Conservation (phyloP, 1,140 invertebrate species). For the Ctenoplectra terminalis region DNA sequence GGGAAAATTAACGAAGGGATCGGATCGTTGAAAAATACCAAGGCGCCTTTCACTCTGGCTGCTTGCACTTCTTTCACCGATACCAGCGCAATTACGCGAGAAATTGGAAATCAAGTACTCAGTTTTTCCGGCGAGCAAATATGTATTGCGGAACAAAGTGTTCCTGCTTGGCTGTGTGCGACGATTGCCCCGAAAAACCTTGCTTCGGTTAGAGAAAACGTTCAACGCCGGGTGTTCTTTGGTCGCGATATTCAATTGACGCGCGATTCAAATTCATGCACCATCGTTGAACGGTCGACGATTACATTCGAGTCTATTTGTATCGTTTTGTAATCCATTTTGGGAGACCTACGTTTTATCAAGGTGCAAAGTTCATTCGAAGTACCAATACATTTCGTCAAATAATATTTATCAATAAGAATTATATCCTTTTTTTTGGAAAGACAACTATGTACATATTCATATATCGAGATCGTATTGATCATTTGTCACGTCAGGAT, state of each 20-base stretch:
- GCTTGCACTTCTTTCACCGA: constrained; percentile 5
- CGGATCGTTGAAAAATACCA: constrained; percentile 21
- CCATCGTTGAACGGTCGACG: background rate
- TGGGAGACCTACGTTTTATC: too few species aligned
- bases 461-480: too few species aligned
- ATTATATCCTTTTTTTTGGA: background rate
- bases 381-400: rapidly evolving
- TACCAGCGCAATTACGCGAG: constrained; percentile 20
- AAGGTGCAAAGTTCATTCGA: too few species aligned
- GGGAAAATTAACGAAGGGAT: constrained; percentile 43
- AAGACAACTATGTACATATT: too few species aligned
- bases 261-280: background rate
- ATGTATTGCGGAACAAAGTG: constrained; percentile 33
- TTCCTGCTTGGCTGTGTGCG: background rate
- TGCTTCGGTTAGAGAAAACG: background rate
- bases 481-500: too few species aligned
- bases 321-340: too few species aligned
- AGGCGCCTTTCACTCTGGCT: background rate
- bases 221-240: background rate
- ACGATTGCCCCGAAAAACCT: too few species aligned
- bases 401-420: too few species aligned
- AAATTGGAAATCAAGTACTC: constrained; percentile 55
- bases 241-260: background rate
- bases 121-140: constrained; percentile 35
- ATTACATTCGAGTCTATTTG: too few species aligned